Percentiles rank a stretch among this genome's conserved stretches.
Conservation (phyloP, 2,888 invertebrate species). For the Galerucella nymphaeae region DNA sequence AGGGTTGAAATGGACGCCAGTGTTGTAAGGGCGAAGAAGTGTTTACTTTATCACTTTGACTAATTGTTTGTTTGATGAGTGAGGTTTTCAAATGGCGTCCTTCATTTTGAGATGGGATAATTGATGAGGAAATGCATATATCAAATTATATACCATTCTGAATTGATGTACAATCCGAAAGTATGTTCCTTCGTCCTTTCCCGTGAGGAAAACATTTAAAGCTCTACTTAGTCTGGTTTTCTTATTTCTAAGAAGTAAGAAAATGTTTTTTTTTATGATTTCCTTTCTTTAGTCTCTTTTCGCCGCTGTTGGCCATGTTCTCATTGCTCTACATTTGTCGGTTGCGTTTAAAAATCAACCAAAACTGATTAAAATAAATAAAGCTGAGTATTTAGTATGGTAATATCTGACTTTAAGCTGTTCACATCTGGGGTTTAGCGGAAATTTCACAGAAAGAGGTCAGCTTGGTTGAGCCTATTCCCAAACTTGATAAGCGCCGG, state of each 20-base stretch:
- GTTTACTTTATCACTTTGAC: conserved; percentile 46
- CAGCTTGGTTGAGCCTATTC: conserved; percentile 33
- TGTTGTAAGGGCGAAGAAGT: conserved; percentile 42
- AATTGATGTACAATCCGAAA: too few relatives aligned
- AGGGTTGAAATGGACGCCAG: conserved; percentile 38
- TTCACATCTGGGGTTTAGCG: conserved; percentile 31
- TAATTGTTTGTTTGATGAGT: conserved; percentile 42
- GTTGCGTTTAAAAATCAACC: neutral
- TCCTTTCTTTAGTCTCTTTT: too few relatives aligned
- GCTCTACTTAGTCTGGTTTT: too few relatives aligned
- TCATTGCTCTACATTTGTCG: too few relatives aligned
- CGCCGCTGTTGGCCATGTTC: too few relatives aligned
- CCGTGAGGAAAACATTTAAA: too few relatives aligned
- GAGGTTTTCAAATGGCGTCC: conserved; percentile 23
- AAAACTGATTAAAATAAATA: conserved; percentile 15
- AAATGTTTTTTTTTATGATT: too few relatives aligned
- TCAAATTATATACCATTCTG: conserved; percentile 10
- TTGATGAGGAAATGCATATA: conserved; percentile 18
- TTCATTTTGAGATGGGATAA: conserved; percentile 15
- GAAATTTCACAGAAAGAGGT: conserved; percentile 33
- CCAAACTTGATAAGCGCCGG: conserved; percentile 39
- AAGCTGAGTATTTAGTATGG: conserved; percentile 30
- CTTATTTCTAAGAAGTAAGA: too few relatives aligned
- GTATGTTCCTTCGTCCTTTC: too few relatives aligned
- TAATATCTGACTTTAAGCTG: conserved; percentile 36